Evolutionary conservation across 2,888 invertebrate species (phyloP).

Genomic region (Cybosia mesomella): DNA sequence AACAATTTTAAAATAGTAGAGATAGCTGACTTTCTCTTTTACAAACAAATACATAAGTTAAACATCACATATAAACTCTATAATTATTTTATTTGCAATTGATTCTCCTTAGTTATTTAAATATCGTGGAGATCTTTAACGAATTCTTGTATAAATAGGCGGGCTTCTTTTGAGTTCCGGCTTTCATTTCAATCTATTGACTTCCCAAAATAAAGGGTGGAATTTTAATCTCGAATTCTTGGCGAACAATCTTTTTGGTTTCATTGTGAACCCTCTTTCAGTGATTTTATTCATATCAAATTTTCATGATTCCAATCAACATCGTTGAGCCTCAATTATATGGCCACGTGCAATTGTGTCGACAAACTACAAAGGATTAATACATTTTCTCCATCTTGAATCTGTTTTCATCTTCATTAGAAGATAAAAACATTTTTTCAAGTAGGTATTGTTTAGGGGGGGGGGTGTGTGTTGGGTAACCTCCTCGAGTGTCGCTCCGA

Average conservation of each 20-base stretch:
- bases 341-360: conserved; percentile 33
- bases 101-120: conserved; percentile 26
- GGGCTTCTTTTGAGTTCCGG: conserved; percentile 65
- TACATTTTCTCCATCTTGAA: conserved; percentile 24
- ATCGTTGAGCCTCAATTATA: conserved; percentile 23
- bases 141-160: conserved; percentile 61
- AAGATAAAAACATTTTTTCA: conserved; percentile 17
- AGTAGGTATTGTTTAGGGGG: conserved; percentile 1
- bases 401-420: conserved; percentile 18
- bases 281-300: conserved; percentile 41
- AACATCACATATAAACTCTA: conserved; percentile 30
- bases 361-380: conserved; percentile 35
- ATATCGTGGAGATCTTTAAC: conserved; percentile 48
- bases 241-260: conserved; percentile 53
- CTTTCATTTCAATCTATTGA: conserved; percentile 74
- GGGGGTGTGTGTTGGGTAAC: too few species aligned
- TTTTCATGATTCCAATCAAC: conserved; percentile 38
- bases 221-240: conserved; percentile 72
- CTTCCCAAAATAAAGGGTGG: conserved; percentile 70
- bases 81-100: conserved; percentile 16
- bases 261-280: conserved; percentile 43
- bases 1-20: too few species aligned
- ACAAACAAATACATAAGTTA: neutral
- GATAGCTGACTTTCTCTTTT: neutral
- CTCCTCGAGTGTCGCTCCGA: too few species aligned